phyloP scores from a whole-genome alignment of 2,113 vertebrate species.

The Zeus faber region DNA sequence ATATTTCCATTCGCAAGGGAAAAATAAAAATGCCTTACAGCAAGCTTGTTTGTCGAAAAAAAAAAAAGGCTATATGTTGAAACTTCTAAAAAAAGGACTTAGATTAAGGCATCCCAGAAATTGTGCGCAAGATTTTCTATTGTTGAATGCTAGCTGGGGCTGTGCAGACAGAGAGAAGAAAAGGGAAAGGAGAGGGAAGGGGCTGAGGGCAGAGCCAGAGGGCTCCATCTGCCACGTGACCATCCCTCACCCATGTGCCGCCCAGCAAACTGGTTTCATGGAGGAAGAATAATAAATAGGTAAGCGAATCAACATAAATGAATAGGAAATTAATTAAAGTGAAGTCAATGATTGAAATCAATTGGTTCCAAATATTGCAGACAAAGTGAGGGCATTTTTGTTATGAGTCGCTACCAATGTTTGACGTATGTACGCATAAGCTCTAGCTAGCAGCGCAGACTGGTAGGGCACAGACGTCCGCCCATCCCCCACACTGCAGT shows the following conservation, averaged over 20 bases:
- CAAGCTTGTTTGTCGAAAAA: neutral
- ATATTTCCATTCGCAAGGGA: no score
- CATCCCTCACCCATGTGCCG: slow-evolving; percentile 31
- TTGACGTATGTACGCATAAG: slow-evolving; percentile 9
- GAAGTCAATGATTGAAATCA: neutral
- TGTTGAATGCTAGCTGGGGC: slow-evolving; percentile 29
- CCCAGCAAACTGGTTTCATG: slow-evolving; percentile 4
- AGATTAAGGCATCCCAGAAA: neutral
- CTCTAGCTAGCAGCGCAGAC: slow-evolving; percentile 55
- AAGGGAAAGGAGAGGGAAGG: slow-evolving; percentile 41
- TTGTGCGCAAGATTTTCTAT: slow-evolving; percentile 25
- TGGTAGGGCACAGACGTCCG: slow-evolving; percentile 27
- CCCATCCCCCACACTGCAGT: slow-evolving; percentile 66
- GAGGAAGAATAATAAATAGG: neutral
- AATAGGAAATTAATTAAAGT: no score
- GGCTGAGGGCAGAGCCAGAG: slow-evolving; percentile 39
- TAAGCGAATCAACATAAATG: no score
- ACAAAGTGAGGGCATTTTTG: slow-evolving; percentile 1
- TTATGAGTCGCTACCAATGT: slow-evolving; percentile 9
- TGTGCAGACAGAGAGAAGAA: slow-evolving; percentile 52
- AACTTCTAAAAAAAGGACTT: neutral
- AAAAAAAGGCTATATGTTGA: neutral
- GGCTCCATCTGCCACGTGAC: slow-evolving; percentile 44
- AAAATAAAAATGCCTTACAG: neutral
- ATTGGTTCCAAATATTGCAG: neutral